phyloP scores from a whole-genome alignment of 2,888 invertebrate genomes.

The Scaptomyza caliginosa region DNA sequence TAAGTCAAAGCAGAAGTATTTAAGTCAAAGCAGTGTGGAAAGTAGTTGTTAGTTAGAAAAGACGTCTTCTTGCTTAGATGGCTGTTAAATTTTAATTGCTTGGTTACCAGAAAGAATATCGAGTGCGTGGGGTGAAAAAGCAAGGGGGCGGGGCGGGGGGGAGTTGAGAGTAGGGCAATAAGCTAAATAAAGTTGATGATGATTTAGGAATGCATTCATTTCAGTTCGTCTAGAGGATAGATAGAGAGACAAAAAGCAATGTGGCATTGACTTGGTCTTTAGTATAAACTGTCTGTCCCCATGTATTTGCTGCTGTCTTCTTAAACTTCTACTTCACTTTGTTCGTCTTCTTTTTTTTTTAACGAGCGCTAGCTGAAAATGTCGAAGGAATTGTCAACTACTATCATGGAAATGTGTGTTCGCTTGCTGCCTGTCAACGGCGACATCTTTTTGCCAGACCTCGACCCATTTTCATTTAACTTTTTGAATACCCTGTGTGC shows the following conservation, averaged over 20 bases:
- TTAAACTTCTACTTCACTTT: background rate
- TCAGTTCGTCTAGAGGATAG: background rate
- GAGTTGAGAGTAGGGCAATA: background rate
- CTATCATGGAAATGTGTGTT: constrained; percentile 47
- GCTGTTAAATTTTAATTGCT: constrained; percentile 1
- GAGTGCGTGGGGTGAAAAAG: background rate
- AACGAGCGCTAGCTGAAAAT: background rate
- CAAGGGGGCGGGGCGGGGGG: background rate
- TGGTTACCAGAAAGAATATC: background rate
- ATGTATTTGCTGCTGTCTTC: background rate
- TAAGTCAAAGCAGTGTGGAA: background rate
- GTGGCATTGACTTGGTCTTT: background rate
- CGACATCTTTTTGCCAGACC: constrained; percentile 21
- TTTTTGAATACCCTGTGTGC: background rate
- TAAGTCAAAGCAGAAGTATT: background rate
- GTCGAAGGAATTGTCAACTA: constrained; percentile 11
- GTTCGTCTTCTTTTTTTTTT: background rate
- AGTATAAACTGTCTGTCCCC: background rate
- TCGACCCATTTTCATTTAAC: constrained; percentile 18
- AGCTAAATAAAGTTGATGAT: background rate
- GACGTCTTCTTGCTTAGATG: background rate
- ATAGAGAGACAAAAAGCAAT: background rate
- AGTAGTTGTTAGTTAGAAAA: background rate
- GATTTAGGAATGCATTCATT: background rate
- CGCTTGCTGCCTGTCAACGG: constrained; percentile 47